Evolutionary conservation across 2,797 vertebrate species (phyloP).

Genomic region (Rhodeus uyekii): DNA sequence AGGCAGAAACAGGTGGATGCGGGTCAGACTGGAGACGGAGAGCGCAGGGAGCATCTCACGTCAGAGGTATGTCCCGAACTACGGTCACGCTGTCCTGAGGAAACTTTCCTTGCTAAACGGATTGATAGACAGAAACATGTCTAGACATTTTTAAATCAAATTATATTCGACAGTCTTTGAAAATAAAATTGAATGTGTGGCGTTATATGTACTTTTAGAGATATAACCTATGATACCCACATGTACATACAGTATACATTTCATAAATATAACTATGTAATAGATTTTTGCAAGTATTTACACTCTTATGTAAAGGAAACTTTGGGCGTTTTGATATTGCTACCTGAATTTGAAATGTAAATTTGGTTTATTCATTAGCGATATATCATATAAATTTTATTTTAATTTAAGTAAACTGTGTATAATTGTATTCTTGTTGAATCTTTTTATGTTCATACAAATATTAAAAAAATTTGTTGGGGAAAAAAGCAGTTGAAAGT

Average conservation of each 20-base stretch:
- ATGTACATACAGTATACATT: not conserved
- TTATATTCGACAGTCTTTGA: too few relatives aligned
- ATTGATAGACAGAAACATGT: not conserved
- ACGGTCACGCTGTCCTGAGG: not conserved
- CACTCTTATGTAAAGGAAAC: not conserved
- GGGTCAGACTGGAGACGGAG: conserved; percentile 62
- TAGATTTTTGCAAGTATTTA: too few relatives aligned
- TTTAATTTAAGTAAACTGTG: not conserved
- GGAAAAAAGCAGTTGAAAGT: not conserved
- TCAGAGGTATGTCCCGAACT: conserved; percentile 63
- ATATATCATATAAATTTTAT: not conserved
- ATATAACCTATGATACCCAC: not conserved
- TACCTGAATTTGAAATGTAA: not conserved
- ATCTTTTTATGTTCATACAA: too few relatives aligned
- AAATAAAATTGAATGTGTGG: too few relatives aligned
- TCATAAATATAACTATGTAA: not conserved
- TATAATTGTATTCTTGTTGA: too few relatives aligned
- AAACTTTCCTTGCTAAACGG: not conserved
- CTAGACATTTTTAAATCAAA: too few relatives aligned
- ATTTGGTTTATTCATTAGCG: not conserved
- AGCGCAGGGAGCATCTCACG: conserved; percentile 49
- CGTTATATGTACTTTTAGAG: not conserved
- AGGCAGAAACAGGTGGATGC: conserved; percentile 71
- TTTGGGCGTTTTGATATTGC: not conserved
- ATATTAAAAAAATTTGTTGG: too few relatives aligned